Base-by-base conservation (phyloP, 2,888 invertebrate species). In the Caenorhabditis sinica region DNA sequence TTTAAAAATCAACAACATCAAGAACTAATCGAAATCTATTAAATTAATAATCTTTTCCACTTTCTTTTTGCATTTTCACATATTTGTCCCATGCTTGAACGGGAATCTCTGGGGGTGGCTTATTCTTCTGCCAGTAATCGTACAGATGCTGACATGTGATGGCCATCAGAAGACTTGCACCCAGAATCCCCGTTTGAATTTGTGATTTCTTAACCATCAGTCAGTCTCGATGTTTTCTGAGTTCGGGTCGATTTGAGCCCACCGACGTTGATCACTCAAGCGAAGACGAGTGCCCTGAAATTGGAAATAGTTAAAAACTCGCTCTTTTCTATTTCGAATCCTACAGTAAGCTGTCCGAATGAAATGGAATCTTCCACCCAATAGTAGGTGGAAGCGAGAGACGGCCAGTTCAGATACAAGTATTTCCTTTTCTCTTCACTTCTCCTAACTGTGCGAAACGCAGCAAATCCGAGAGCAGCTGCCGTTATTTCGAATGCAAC, bases 31-130 rank as follows among this genome's bases (percentile, higher is more conserved):
- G 20, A 53, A 69, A n/a, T n/a, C 36, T 68, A 71, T n/a, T n/a
- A n/a, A 58, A 0, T 60, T 56, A 83, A 43, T 77, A 72, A 58
- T 88, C 87, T 56, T 86, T 86, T 17, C 87, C 87, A n/a, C 68
- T 73, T 17, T 83, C 83, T 58, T 87, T 87, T 63, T 87, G 87
- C 68, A 76, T 58, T 51, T 82, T 83, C 20, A 88, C 87, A 66
- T 89, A 90, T 33, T 88, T 83, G 43, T 90, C 85, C 90, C 90
- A 90, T 11, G 89, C 74, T 58, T 90, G 90, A 56, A 90, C 61
- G 6, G 90, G 89, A 61, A 90, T 89, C n/a, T 86, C 86, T n/a
- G 84, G 85, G 1, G 86, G 65, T 23, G 88, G 87, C 36, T 83
- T 81, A 30, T 77, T 74, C 43, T 65, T 68, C 25, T 89, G 65